phyloP scores from a whole-genome alignment of 2,113 vertebrate species.

The Scartelaos histophorus region DNA sequence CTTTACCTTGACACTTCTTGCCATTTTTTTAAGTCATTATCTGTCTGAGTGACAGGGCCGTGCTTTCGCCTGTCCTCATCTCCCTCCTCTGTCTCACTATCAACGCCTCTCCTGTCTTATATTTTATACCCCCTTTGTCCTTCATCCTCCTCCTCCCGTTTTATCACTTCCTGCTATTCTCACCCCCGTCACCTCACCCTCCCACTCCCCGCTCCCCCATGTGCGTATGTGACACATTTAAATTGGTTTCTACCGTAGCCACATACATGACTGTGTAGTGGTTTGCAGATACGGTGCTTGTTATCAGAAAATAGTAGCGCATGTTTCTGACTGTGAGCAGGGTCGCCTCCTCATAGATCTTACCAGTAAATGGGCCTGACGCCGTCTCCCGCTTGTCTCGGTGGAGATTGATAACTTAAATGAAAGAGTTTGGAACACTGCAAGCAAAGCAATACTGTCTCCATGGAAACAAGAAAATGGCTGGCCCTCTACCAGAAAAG shows the following conservation, averaged over 20 bases:
- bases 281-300: constrained; percentile 12
- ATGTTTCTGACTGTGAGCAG: too few species aligned
- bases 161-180: background rate
- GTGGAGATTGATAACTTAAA: too few species aligned
- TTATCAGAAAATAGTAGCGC: background rate
- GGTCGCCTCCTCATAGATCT: too few species aligned
- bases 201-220: background rate
- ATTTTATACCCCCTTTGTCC: constrained; percentile 2
- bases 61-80: background rate
- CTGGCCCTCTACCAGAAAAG: too few species aligned
- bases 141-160: background rate
- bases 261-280: constrained; percentile 16
- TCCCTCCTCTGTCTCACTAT: constrained; percentile 1
- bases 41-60: background rate
- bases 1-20: too few species aligned
- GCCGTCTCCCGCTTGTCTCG: too few species aligned
- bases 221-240: constrained; percentile 21
- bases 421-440: too few species aligned
- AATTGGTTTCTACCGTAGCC: constrained; percentile 24
- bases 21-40: background rate
- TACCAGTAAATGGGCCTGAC: too few species aligned
- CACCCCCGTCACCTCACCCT: background rate
- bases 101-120: constrained; percentile 17
- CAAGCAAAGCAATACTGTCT: too few species aligned
- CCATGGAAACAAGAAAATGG: too few species aligned